Conservation (phyloP, 2,113 vertebrate genomes). For the Strix uralensis region DNA sequence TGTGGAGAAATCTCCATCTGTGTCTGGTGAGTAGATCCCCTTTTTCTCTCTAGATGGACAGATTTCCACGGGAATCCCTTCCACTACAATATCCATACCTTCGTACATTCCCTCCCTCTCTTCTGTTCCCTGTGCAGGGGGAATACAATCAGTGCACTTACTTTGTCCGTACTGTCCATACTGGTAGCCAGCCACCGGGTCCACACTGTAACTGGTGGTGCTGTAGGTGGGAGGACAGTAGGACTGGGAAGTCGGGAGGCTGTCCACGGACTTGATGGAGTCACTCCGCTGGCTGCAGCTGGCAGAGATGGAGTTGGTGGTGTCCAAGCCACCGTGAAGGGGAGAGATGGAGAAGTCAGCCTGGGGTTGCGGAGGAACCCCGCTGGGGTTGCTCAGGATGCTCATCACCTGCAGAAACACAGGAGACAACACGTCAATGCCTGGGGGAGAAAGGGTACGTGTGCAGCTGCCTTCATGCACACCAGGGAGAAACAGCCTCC, state of each 20-base stretch:
- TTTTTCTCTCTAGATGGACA: neutral
- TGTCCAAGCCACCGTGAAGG: conserved; percentile 91
- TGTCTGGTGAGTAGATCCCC: neutral
- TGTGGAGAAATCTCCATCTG: neutral
- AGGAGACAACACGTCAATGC: neutral
- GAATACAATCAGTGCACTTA: conserved; percentile 72
- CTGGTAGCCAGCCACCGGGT: conserved; percentile 97
- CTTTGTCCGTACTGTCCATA: conserved; percentile 97
- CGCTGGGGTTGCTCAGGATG: conserved; percentile 93
- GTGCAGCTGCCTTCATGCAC: neutral
- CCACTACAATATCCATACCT: neutral
- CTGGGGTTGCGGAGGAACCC: conserved; percentile 89
- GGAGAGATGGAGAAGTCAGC: conserved; percentile 99
- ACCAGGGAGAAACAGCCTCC: neutral
- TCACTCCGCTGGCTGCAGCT: conserved; percentile 98
- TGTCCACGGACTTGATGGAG: conserved; percentile 96
- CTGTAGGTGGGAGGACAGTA: conserved; percentile 99
- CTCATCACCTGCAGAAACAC: conserved; percentile 90
- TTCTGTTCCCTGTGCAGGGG: accelerated
- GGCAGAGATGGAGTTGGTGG: conserved; percentile 92
- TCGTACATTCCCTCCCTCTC: neutral
- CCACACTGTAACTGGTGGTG: conserved; percentile 96
- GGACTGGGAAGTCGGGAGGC: conserved; percentile 94
- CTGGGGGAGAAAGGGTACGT: accelerated
- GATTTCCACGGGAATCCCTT: neutral